These are phyloP conservation scores for Leptinotarsa defecta DNA, from an alignment of 1,140 invertebrate species.

Conservation along the genomic window DNA sequence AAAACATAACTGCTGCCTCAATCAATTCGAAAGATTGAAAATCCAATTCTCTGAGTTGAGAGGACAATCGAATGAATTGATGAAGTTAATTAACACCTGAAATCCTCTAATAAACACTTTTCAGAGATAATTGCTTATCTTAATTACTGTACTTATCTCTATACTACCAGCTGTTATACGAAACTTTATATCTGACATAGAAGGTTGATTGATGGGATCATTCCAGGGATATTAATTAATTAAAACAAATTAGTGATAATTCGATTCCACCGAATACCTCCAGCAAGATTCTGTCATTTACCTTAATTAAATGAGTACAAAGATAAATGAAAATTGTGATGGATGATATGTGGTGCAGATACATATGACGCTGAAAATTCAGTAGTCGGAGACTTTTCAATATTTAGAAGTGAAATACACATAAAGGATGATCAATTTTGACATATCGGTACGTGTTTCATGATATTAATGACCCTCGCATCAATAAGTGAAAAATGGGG, in stretches of 20 bases:
- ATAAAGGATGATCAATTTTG: no score
- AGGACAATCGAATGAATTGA: no score
- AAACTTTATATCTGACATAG: slow-evolving; percentile 6
- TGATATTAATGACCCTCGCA: no score
- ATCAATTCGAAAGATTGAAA: no score
- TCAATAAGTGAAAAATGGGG: no score
- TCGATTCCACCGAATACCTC: neutral
- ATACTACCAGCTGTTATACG: slow-evolving; percentile 3
- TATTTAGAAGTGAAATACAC: no score
- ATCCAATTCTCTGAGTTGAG: no score
- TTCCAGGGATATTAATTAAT: slow-evolving; percentile 1
- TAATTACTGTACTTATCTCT: neutral
- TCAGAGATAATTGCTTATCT: neutral
- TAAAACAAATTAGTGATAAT: slow-evolving; percentile 7
- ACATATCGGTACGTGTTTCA: no score
- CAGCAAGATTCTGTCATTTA: neutral
- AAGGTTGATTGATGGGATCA: slow-evolving; percentile 1
- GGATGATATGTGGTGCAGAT: no score
- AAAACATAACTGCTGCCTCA: no score
- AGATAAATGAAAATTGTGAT: neutral
- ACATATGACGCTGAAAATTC: no score
- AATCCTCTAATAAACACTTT: neutral
- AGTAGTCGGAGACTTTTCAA: no score
- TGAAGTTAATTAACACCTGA: neutral
- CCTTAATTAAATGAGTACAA: neutral